These are phyloP conservation scores for Antennarius striatus DNA, from an alignment of 2,113 vertebrate genomes.

Conservation along the genomic window DNA sequence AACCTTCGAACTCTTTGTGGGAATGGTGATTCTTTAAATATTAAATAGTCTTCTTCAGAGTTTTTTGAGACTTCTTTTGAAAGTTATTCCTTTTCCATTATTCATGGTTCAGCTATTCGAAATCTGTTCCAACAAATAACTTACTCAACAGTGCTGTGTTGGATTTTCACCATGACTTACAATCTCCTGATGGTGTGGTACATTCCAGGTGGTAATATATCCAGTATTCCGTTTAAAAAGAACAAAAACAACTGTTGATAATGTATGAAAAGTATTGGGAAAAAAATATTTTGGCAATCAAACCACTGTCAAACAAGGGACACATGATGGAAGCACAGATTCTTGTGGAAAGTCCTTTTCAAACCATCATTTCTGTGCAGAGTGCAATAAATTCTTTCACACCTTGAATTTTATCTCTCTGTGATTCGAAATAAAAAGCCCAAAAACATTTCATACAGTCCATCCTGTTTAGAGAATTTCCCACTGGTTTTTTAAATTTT, in stretches of 20 bases:
- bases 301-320: not conserved
- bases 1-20: not conserved
- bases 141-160: not conserved
- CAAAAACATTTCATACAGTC: not conserved
- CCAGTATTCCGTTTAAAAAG: not conserved
- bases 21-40: not conserved
- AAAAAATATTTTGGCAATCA: not conserved
- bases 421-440: slow-evolving; percentile 16
- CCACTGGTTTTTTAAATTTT: too few relatives aligned
- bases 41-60: not conserved
- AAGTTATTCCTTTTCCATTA: not conserved
- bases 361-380: slow-evolving; percentile 69
- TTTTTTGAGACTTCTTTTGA: not conserved
- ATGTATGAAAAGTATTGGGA: too few relatives aligned
- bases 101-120: too few relatives aligned
- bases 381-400: too few relatives aligned
- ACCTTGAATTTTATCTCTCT: slow-evolving; percentile 38
- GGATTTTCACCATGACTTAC: not conserved
- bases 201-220: not conserved
- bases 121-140: too few relatives aligned
- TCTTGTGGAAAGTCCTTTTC: slow-evolving; percentile 25
- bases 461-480: not conserved
- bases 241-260: not conserved
- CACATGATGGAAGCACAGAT: not conserved
- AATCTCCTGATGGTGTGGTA: not conserved